These are phyloP conservation scores for Protobothrops flavoviridis DNA, from an alignment of 2,113 vertebrate species.

Conservation along the genomic window DNA sequence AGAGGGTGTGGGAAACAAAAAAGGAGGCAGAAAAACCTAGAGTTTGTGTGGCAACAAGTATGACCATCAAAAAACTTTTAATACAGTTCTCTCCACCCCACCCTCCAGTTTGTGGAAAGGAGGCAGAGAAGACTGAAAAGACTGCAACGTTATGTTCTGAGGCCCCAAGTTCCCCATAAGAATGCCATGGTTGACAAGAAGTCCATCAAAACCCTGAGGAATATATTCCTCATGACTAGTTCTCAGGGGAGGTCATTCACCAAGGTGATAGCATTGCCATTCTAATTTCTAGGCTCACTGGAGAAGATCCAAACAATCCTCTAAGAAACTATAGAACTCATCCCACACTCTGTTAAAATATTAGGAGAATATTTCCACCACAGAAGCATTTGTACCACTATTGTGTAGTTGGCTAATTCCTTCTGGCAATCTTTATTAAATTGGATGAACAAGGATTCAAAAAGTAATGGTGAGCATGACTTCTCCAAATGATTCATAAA, in stretches of 20 bases:
- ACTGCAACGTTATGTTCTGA: background rate
- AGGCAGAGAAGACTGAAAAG: background rate
- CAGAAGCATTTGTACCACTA: background rate
- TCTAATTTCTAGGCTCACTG: background rate
- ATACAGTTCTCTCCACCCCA: background rate
- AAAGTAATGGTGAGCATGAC: background rate
- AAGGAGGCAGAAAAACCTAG: conserved; percentile 27
- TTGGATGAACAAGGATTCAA: background rate
- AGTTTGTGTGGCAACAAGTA: conserved; percentile 41
- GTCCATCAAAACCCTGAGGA: background rate
- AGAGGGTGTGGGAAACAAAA: conserved; percentile 26
- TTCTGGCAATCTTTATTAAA: background rate
- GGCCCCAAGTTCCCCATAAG: background rate
- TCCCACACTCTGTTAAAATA: background rate
- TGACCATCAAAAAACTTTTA: background rate
- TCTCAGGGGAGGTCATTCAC: background rate
- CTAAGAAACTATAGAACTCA: background rate
- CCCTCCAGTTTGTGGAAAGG: background rate
- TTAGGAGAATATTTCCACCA: background rate
- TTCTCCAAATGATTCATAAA: background rate
- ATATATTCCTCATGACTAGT: background rate
- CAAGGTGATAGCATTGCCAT: background rate
- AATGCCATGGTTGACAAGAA: background rate
- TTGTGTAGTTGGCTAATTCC: background rate
- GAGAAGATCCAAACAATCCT: background rate